Evolutionary conservation across 2,113 vertebrate species (phyloP).

Genomic region (Aythya baeri): DNA sequence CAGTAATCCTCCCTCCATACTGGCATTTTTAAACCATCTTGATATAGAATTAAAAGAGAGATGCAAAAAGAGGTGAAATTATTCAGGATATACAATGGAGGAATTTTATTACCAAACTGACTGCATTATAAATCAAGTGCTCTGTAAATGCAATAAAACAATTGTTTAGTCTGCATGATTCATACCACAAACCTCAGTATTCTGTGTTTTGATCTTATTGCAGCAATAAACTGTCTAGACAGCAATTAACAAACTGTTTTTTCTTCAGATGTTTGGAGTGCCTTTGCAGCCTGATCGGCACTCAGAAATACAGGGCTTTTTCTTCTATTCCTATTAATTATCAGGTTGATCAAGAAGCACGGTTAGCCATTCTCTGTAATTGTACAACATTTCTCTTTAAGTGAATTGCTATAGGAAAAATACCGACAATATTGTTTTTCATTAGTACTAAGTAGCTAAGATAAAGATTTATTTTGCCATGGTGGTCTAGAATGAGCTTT

Average conservation of each 20-base stretch:
- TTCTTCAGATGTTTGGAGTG: constrained; percentile 90
- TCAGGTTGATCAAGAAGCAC: constrained; percentile 40
- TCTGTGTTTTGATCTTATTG: constrained; percentile 95
- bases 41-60: constrained; percentile 41
- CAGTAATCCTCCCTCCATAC: background rate
- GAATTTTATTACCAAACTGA: constrained; percentile 78
- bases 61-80: constrained; percentile 77
- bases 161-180: constrained; percentile 93
- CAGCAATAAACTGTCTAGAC: constrained; percentile 99
- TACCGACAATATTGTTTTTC: background rate
- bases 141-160: constrained; percentile 88
- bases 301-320: constrained; percentile 64
- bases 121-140: constrained; percentile 82
- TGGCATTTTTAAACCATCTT: constrained; percentile 18
- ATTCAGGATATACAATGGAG: constrained; percentile 78
- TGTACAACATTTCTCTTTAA: background rate
- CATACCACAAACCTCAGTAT: constrained; percentile 88
- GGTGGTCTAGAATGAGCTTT: background rate
- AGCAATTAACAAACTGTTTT: constrained; percentile 93
- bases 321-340: constrained; percentile 76
- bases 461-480: background rate
- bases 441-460: background rate
- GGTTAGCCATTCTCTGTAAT: constrained; percentile 15
- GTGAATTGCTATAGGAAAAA: background rate
- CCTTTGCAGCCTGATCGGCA: constrained; percentile 73